These are phyloP conservation scores for Monoplex corrugatus DNA, from an alignment of 2,888 invertebrate genomes.

Conservation along the genomic window DNA sequence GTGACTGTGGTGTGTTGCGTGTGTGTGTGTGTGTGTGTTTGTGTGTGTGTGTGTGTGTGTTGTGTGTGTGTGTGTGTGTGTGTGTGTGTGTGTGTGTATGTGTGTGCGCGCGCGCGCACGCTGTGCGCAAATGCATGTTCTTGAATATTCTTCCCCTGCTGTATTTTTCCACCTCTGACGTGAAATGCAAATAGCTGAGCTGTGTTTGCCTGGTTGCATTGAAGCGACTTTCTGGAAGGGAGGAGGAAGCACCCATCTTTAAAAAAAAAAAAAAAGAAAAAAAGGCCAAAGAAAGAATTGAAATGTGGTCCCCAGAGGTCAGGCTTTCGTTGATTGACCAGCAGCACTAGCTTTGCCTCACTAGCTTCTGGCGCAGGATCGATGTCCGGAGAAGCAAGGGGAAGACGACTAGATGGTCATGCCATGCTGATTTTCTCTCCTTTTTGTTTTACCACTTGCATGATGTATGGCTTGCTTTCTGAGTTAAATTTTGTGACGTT, in stretches of 20 bases:
- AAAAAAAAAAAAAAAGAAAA: neutral
- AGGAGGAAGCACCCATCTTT: neutral
- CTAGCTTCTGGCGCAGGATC: neutral
- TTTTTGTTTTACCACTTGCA: no score
- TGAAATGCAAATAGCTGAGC: constrained; percentile 16
- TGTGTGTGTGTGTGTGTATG: neutral
- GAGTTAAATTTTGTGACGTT: no score
- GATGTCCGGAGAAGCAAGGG: neutral
- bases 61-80: neutral
- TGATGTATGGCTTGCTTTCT: no score
- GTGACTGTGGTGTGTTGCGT: no score
- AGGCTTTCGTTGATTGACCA: constrained; percentile 46
- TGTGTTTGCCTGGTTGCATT: constrained; percentile 13
- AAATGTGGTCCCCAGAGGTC: constrained; percentile 37
- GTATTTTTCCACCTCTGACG: neutral
- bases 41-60: neutral
- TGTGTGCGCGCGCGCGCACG: neutral
- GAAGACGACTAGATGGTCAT: neutral
- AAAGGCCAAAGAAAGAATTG: neutral
- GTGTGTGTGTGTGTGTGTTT: no score
- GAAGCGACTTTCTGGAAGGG: neutral
- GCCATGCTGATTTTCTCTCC: neutral
- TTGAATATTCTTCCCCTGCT: neutral
- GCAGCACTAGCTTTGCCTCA: constrained; percentile 1
- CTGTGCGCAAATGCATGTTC: neutral